A percentile compares a stretch with the other conserved stretches of the same genome.
phyloP scores from a whole-genome alignment of 2,113 vertebrate species.

The Daubentonia madagascariensis region DNA sequence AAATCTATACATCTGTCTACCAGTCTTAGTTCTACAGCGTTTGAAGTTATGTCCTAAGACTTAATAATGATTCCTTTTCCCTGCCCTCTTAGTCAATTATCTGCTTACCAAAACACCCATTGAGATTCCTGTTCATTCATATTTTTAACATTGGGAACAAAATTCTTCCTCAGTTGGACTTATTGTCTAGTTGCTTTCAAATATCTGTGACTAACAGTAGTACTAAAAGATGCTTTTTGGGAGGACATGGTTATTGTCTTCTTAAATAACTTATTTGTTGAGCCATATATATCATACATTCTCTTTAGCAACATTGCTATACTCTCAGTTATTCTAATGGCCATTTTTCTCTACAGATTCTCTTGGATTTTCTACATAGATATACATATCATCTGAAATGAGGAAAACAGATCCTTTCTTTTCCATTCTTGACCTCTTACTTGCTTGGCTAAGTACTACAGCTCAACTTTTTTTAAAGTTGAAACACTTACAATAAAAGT shows the following conservation, averaged over 20 bases:
- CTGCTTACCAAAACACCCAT: not conserved
- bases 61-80: not conserved
- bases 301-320: not conserved
- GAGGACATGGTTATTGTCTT: not conserved
- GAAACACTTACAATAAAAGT: not conserved
- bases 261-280: not conserved
- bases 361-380: not conserved
- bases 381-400: not conserved
- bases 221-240: not conserved
- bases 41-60: not conserved
- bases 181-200: not conserved
- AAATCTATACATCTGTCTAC: not conserved
- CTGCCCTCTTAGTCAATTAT: not conserved
- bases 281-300: not conserved
- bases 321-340: not conserved
- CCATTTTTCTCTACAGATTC: not conserved
- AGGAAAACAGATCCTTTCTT: not conserved
- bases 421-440: not conserved
- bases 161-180: not conserved
- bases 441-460: not conserved
- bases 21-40: not conserved
- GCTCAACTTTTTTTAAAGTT: not conserved
- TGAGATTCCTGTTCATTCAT: not conserved
- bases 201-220: not conserved
- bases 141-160: not conserved